Evolutionary conservation across 2,888 invertebrate species (phyloP).

Genomic region (Acrobasis repandana): DNA sequence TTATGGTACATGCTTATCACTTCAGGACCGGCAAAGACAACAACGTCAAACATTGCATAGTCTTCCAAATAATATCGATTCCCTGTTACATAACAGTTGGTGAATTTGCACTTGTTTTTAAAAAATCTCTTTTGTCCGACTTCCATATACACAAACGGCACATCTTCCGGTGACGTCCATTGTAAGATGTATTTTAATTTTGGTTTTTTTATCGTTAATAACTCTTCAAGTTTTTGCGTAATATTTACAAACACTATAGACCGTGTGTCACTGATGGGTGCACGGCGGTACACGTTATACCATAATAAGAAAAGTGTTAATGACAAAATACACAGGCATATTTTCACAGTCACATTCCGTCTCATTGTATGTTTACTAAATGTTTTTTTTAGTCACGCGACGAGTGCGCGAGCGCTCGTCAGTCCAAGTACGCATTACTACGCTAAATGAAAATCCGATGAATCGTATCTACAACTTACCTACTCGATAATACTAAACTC

Average conservation of each 20-base stretch:
- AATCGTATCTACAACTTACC: no score
- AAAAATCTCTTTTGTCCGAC: slow-evolving; percentile 41
- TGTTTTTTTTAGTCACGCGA: neutral
- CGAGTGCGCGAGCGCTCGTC: slow-evolving; percentile 10
- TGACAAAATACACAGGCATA: neutral
- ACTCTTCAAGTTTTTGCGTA: neutral
- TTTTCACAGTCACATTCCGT: slow-evolving; percentile 2
- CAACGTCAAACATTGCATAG: slow-evolving; percentile 44
- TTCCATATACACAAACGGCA: slow-evolving; percentile 44
- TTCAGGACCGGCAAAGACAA: slow-evolving; percentile 48
- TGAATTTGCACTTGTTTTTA: slow-evolving; percentile 41
- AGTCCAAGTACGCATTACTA: neutral
- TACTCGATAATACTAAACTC: no score
- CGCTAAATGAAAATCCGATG: no score
- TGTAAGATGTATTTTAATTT: slow-evolving; percentile 44
- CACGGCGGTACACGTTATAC: neutral
- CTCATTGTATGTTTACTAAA: slow-evolving; percentile 13
- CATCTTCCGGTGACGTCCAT: slow-evolving; percentile 42
- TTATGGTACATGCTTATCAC: slow-evolving; percentile 27
- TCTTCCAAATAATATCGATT: slow-evolving; percentile 34
- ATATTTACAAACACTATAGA: neutral
- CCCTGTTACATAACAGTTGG: slow-evolving; percentile 47
- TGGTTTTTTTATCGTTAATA: neutral
- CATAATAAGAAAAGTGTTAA: slow-evolving; percentile 5
- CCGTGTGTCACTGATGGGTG: neutral